Conservation (phyloP, 1,140 invertebrate genomes). For the Trachymyrmex cornetzi region DNA sequence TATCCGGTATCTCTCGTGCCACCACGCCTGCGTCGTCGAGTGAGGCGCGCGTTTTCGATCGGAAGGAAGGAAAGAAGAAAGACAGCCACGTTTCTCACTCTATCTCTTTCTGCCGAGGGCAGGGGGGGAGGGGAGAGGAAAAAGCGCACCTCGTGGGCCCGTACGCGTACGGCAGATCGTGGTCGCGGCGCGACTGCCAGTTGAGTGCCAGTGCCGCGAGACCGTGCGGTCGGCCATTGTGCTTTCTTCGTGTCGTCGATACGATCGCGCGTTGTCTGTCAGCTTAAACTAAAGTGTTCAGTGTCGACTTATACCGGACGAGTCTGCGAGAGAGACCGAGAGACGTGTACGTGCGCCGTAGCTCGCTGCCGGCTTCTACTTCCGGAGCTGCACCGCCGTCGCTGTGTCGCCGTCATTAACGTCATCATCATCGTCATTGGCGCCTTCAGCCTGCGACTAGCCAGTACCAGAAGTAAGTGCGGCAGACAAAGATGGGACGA, state of each 20-base stretch:
- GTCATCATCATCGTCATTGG: not conserved
- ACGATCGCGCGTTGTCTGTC: conserved; percentile 68
- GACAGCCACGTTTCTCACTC: conserved; percentile 14
- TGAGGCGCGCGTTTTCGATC: not conserved
- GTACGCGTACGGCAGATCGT: conserved; percentile 51
- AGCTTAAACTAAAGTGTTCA: conserved; percentile 3
- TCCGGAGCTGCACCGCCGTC: not conserved
- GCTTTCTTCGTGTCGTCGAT: conserved; percentile 71
- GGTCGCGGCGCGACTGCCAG: conserved; percentile 23
- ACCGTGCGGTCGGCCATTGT: conserved; percentile 74
- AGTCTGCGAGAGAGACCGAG: conserved; percentile 16
- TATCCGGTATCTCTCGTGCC: not conserved
- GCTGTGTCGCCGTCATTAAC: not conserved
- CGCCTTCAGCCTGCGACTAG: not conserved
- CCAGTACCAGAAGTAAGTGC: conserved; percentile 12
- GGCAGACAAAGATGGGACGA: not conserved
- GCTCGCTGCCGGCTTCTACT: conserved; percentile 30
- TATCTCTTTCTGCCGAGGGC: not conserved
- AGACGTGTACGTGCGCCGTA: conserved; percentile 9
- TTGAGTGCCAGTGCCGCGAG: not conserved
- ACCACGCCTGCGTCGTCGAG: not conserved
- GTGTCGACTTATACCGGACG: conserved; percentile 62
- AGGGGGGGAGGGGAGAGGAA: not conserved
- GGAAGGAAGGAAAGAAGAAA: not conserved
- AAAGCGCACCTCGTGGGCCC: conserved; percentile 48